Conservation (phyloP, 2,888 invertebrate genomes). For the Disparrhopalites patrizii region DNA sequence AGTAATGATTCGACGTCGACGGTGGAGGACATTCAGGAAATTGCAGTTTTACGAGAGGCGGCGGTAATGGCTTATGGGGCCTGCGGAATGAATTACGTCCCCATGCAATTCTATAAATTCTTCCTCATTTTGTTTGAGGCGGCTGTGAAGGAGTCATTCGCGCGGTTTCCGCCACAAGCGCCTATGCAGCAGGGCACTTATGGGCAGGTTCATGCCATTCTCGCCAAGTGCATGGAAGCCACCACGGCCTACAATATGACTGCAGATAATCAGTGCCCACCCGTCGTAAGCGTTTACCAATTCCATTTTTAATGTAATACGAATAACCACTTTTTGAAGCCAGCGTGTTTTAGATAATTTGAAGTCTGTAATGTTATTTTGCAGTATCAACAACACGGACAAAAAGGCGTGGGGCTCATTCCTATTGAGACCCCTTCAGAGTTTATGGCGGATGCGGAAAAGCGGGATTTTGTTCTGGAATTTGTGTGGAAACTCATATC, state of each 20-base stretch:
- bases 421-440: constrained; percentile 17
- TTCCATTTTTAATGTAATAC: neutral
- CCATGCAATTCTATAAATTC: constrained; percentile 41
- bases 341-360: no score
- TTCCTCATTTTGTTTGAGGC: constrained; percentile 39
- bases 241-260: constrained; percentile 22
- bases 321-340: no score
- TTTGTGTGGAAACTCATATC: constrained; percentile 39
- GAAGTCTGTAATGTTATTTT: no score
- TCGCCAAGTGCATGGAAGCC: constrained; percentile 32
- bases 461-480: constrained; percentile 42
- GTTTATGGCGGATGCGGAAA: constrained; percentile 31
- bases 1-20: neutral
- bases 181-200: constrained; percentile 28
- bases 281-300: constrained; percentile 20
- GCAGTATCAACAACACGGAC: constrained; percentile 27
- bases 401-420: neutral
- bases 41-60: constrained; percentile 35
- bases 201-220: constrained; percentile 27
- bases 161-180: constrained; percentile 37
- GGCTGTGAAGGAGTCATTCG: constrained; percentile 37
- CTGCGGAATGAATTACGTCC: constrained; percentile 35
- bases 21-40: constrained; percentile 31
- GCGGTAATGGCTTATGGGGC: constrained; percentile 38
- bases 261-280: constrained; percentile 29